Base-by-base conservation (phyloP, 2,888 invertebrate genomes). In the Sminthurides aquaticus region DNA sequence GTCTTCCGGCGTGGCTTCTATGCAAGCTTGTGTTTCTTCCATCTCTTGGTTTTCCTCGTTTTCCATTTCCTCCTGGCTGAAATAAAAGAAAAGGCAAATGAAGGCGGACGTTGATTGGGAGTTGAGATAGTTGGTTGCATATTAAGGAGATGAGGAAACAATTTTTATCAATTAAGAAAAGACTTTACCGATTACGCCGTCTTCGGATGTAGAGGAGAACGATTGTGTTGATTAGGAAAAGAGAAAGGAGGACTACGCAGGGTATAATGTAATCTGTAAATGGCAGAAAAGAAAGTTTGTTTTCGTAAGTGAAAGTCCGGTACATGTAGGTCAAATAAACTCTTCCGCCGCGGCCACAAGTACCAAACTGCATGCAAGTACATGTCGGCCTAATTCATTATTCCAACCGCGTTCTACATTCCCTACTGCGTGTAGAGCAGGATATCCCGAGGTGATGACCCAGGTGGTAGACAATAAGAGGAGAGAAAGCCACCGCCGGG, bases 41-140 rank as follows among this genome's bases (percentile, higher is more conserved):
- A 74, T 72, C 59, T 72, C 74, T 64, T 72, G 71, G 57, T 74
- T 72, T 55, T 67, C 65, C 57, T 72, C 69, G 49, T 71, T 74
- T 49, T 74, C 71, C 57, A 73, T 66, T 49, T 69, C 73, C 60
- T 72, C 70, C 57, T 69, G 60, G 48, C 71, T 71, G 49, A n/a
- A 60, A 22, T 29, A 57, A 34, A 3, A 59, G 43, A 11, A n/a
- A n/a, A n/a, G n/a, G n/a, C n/a, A n/a, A n/a, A n/a, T n/a, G n/a
- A n/a, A n/a, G n/a, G n/a, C n/a, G n/a, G n/a, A n/a, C n/a, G n/a
- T n/a, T n/a, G n/a, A n/a, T n/a, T 34, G 54, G 24, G 24, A 55
- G 24, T 22, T 25, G 25, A 55, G 55, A 55, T 22, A 49, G 49
- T 49, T 49, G 22, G n/a, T n/a, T n/a, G n/a, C n/a, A n/a, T n/a